These are phyloP conservation scores for Procambarus clarkii DNA, from an alignment of 1,140 invertebrate species.

Conservation along the genomic window DNA sequence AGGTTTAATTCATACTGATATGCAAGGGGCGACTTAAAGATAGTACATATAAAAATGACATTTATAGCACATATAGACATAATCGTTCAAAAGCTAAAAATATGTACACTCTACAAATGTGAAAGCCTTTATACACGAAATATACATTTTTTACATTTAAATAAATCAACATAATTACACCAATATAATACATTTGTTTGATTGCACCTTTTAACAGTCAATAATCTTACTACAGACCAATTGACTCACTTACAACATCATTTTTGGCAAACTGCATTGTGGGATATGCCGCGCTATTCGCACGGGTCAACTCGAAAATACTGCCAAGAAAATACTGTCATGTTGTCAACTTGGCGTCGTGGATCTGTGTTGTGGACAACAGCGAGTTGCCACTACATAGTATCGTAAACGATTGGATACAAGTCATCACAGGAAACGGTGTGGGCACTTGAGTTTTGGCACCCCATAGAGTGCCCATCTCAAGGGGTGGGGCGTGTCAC, in stretches of 20 bases:
- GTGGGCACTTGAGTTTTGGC: neutral
- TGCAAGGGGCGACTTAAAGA: constrained; percentile 45
- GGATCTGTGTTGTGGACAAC: neutral
- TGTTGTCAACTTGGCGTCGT: too few species aligned
- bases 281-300: neutral
- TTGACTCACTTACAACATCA: neutral
- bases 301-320: neutral
- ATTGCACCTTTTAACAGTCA: constrained; percentile 17
- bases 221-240: constrained; percentile 4
- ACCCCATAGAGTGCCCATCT: neutral
- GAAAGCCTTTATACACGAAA: constrained; percentile 39
- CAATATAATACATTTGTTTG: constrained; percentile 41
- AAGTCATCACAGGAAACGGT: constrained; percentile 19
- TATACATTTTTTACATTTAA: constrained; percentile 47
- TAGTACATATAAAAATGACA: constrained; percentile 42
- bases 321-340: neutral
- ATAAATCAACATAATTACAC: constrained; percentile 43
- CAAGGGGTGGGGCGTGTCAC: neutral
- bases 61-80: constrained; percentile 52
- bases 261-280: neutral
- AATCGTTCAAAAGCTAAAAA: constrained; percentile 41
- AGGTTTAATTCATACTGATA: constrained; percentile 57
- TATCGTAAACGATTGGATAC: constrained; percentile 4
- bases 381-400: neutral
- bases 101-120: constrained; percentile 51